Conservation (phyloP, 2,113 vertebrate species). For the Sorex araneus region DNA sequence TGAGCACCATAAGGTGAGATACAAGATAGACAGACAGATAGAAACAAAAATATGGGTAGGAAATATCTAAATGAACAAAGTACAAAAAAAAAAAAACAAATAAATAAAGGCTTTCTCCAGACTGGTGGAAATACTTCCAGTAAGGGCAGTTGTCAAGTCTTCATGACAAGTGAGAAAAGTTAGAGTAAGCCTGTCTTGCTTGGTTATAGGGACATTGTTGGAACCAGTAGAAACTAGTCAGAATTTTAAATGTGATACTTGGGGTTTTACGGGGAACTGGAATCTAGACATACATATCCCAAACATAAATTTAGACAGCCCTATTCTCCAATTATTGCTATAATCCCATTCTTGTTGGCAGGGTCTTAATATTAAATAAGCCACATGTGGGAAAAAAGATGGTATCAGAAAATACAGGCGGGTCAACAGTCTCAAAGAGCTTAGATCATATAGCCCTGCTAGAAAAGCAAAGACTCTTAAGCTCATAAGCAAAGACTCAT, state of each 20-base stretch:
- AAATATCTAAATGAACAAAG: background rate
- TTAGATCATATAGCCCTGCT: background rate
- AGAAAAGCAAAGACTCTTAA: no score
- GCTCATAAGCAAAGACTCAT: background rate
- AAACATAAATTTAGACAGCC: background rate
- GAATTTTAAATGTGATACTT: slow-evolving; percentile 28
- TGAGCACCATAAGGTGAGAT: no score
- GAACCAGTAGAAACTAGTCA: background rate
- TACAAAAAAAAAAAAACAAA: background rate
- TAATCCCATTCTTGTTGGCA: background rate
- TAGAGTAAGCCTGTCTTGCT: background rate
- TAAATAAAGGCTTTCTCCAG: no score
- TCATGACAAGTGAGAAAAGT: background rate
- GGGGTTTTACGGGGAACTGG: background rate
- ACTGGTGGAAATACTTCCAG: background rate
- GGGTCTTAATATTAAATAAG: background rate
- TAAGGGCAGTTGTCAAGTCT: background rate
- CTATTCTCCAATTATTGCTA: background rate
- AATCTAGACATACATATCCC: slow-evolving; percentile 29
- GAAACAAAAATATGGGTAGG: no score
- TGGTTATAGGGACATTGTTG: background rate
- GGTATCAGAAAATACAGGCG: background rate
- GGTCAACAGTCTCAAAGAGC: background rate
- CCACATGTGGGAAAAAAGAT: background rate
- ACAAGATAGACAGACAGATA: background rate